Percentiles rank a stretch among this genome's conserved stretches.
phyloP scores from a whole-genome alignment of 2,888 invertebrate genomes.

The Drosophila quinaria region DNA sequence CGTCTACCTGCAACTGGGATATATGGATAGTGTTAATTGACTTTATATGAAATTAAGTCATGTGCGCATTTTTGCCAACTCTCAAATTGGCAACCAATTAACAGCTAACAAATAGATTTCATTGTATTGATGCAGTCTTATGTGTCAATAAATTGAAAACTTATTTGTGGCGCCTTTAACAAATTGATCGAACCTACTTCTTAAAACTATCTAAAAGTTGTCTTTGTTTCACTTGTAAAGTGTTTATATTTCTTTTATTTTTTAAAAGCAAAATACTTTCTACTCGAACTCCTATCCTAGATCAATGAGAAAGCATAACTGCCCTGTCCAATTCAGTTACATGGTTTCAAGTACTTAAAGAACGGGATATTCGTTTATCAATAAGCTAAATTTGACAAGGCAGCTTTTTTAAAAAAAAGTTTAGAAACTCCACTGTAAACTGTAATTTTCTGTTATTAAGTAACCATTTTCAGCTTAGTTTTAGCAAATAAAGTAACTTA shows the following conservation, averaged over 20 bases:
- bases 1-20: conserved; percentile 21
- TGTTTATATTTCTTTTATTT: not conserved
- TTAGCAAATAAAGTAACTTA: not conserved
- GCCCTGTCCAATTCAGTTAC: no score
- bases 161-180: conserved; percentile 45
- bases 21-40: conserved; percentile 57
- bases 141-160: conserved; percentile 53
- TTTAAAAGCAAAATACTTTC: no score
- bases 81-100: conserved; percentile 71
- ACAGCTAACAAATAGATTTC: conserved; percentile 75
- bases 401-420: not conserved
- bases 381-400: no score
- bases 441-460: not conserved
- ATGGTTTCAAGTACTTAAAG: no score
- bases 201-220: not conserved
- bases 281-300: no score
- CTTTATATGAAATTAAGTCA: conserved; percentile 69
- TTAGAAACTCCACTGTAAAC: not conserved
- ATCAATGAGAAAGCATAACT: no score
- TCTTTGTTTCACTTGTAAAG: no score
- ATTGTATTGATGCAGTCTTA: conserved; percentile 44
- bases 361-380: no score
- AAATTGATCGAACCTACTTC: no score
- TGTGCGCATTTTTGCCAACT: conserved; percentile 50
- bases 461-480: not conserved